These are phyloP conservation scores for Conchocele bisecta DNA, from an alignment of 2,888 invertebrate genomes.

Conservation along the genomic window DNA sequence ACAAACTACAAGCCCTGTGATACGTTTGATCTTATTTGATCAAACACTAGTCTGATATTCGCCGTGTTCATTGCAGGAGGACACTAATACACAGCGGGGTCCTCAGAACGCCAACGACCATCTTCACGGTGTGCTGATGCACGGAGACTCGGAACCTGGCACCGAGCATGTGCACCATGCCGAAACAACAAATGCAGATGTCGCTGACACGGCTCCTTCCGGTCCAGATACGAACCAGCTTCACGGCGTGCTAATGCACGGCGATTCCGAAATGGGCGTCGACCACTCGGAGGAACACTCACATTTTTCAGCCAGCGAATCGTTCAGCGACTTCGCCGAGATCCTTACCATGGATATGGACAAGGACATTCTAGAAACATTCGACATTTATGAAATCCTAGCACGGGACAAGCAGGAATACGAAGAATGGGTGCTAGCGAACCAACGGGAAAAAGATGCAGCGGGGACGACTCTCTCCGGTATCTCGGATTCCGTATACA, in stretches of 20 bases:
- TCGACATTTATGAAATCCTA: conserved; percentile 48
- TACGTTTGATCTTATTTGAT: no score
- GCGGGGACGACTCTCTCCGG: conserved; percentile 40
- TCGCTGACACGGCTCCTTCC: neutral
- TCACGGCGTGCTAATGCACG: conserved; percentile 60
- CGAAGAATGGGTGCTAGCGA: conserved; percentile 54
- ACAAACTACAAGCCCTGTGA: no score
- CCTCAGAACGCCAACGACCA: conserved; percentile 45
- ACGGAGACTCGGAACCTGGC: conserved; percentile 51
- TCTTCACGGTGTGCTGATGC: conserved; percentile 62
- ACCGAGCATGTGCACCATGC: conserved; percentile 22
- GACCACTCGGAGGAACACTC: conserved; percentile 39
- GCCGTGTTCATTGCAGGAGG: no score
- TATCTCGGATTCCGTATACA: conserved; percentile 52
- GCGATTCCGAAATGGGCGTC: conserved; percentile 40
- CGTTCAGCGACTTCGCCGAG: conserved; percentile 44
- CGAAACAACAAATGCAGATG: neutral
- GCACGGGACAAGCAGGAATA: conserved; percentile 58
- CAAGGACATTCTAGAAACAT: conserved; percentile 49
- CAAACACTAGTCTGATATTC: no score
- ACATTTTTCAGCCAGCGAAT: conserved; percentile 10
- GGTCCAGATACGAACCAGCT: conserved; percentile 43
- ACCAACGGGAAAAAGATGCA: conserved; percentile 39
- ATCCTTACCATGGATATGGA: conserved; percentile 44
- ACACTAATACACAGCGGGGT: conserved; percentile 3